Evolutionary conservation across 1,140 invertebrate species (phyloP).

Genomic region (Camponotus pennsylvanicus): DNA sequence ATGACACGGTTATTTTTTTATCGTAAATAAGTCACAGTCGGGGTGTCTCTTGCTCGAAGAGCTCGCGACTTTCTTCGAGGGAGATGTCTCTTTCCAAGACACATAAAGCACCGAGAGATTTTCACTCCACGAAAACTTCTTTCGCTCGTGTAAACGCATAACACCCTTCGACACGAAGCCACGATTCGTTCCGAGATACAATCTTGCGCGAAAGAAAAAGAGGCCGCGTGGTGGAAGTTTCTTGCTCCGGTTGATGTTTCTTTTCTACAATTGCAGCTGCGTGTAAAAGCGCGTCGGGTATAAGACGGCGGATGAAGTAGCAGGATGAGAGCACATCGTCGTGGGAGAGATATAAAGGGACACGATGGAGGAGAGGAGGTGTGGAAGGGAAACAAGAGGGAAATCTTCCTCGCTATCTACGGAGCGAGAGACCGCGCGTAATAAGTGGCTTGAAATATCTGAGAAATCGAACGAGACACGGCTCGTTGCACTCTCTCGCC

Average conservation of each 20-base stretch:
- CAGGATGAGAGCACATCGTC: slow-evolving; percentile 34
- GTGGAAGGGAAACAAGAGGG: slow-evolving; percentile 41
- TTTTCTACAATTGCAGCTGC: slow-evolving; percentile 46
- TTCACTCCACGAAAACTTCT: slow-evolving; percentile 35
- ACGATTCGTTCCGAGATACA: slow-evolving; percentile 25
- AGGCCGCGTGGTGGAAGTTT: slow-evolving; percentile 17
- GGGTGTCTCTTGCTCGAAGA: background rate
- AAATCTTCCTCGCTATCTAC: slow-evolving; percentile 12
- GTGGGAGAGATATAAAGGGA: slow-evolving; percentile 60
- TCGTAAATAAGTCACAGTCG: background rate
- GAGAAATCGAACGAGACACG: slow-evolving; percentile 70
- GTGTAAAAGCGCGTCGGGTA: background rate
- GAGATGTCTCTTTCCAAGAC: background rate
- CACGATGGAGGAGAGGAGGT: slow-evolving; percentile 21
- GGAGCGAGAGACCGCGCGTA: slow-evolving; percentile 47
- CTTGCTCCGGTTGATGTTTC: slow-evolving; percentile 38
- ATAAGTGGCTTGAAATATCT: slow-evolving; percentile 71
- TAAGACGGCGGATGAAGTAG: background rate
- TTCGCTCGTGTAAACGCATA: slow-evolving; percentile 36
- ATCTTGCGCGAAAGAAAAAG: slow-evolving; percentile 18
- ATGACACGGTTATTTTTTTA: background rate
- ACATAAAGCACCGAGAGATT: slow-evolving; percentile 12
- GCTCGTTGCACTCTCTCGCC: slow-evolving; percentile 73
- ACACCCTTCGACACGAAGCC: slow-evolving; percentile 25
- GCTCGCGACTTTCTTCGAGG: background rate